Percentiles rank a stretch among this genome's conserved stretches.
Conservation (phyloP, 2,113 vertebrate genomes). For the Macrotis lagotis region DNA sequence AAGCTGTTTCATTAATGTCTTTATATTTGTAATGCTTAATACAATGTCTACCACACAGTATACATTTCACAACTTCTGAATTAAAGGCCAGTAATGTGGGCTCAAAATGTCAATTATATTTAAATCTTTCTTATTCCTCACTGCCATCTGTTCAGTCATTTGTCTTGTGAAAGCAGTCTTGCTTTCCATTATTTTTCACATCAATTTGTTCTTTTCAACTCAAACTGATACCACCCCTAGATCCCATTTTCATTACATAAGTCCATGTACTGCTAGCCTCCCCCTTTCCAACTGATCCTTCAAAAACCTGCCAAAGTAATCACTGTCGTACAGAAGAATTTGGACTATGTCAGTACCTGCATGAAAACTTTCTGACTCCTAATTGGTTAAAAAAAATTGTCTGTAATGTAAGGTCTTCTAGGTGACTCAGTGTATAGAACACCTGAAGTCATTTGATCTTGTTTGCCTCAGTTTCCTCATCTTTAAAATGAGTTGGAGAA, state of each 20-base stretch:
- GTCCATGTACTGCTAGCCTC: background rate
- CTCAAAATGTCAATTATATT: background rate
- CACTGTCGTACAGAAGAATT: background rate
- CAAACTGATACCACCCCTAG: background rate
- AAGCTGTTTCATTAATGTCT: background rate
- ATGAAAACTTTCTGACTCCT: background rate
- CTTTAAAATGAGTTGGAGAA: too few species aligned
- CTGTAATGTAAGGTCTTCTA: background rate
- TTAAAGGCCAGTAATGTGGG: background rate
- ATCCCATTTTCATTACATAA: background rate
- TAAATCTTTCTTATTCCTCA: background rate
- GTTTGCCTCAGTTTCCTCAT: too few species aligned
- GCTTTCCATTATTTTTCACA: background rate
- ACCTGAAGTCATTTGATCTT: too few species aligned
- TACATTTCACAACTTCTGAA: background rate
- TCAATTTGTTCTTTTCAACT: background rate
- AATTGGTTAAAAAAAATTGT: background rate
- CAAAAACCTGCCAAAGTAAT: background rate
- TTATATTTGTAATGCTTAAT: background rate
- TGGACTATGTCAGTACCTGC: background rate
- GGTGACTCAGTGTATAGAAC: too few species aligned
- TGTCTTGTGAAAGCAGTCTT: background rate
- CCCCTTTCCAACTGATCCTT: background rate
- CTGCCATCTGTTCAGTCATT: background rate
- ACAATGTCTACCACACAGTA: background rate